phyloP scores from a whole-genome alignment of 2,113 vertebrate species.

The Melanotaenia duboulayi region DNA sequence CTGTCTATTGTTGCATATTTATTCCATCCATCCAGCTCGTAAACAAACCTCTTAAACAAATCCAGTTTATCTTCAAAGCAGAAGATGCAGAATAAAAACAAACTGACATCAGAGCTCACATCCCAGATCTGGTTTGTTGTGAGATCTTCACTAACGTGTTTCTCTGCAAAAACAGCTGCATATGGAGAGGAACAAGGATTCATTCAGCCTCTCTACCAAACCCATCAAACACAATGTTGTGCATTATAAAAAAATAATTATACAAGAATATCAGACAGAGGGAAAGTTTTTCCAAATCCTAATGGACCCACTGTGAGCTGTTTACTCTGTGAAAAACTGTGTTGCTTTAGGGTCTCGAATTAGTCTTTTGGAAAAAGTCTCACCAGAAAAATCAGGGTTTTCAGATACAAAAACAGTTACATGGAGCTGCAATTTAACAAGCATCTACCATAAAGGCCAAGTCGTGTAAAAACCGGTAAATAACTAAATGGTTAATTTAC shows the following conservation, averaged over 20 bases:
- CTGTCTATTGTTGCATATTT: slow-evolving; percentile 75
- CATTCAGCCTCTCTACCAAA: slow-evolving; percentile 21
- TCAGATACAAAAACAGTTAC: slow-evolving; percentile 51
- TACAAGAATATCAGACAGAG: slow-evolving; percentile 49
- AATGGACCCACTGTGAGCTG: background rate
- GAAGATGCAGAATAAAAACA: slow-evolving; percentile 69
- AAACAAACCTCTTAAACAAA: slow-evolving; percentile 40
- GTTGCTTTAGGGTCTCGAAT: background rate
- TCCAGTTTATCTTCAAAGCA: slow-evolving; percentile 74
- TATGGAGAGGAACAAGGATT: slow-evolving; percentile 38
- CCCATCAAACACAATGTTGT: slow-evolving; percentile 23
- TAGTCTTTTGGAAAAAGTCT: slow-evolving; percentile 40
- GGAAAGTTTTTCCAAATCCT: background rate
- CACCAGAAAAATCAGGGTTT: slow-evolving; percentile 31
- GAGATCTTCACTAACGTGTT: slow-evolving; percentile 89
- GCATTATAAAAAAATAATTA: slow-evolving; percentile 50
- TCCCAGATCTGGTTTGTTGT: slow-evolving; percentile 90
- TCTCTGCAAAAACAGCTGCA: slow-evolving; percentile 62
- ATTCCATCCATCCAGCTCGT: slow-evolving; percentile 26
- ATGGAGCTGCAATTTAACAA: slow-evolving; percentile 32
- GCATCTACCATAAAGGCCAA: slow-evolving; percentile 32
- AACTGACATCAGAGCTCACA: slow-evolving; percentile 90
- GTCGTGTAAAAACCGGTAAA: slow-evolving; percentile 51
- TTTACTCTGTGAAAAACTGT: background rate
- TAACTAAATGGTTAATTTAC: slow-evolving; percentile 25